Conservation (phyloP, 2,113 vertebrate genomes). For the Orcinus orca region DNA sequence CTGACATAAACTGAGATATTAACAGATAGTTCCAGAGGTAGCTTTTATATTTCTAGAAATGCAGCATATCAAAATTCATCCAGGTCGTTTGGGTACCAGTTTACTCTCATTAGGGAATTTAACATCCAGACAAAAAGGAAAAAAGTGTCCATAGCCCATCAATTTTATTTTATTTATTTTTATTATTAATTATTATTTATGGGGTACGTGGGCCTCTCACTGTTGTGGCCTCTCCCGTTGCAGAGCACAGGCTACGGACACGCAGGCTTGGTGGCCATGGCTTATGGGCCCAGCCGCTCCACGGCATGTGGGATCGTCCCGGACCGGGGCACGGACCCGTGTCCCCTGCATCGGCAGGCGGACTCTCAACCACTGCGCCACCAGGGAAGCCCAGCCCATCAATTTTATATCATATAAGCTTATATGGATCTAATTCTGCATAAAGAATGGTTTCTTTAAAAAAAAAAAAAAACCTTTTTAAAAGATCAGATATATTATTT, state of each 20-base stretch:
- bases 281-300: too few relatives aligned
- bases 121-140: neutral
- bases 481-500: constrained; percentile 11
- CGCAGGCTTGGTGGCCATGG: too few relatives aligned
- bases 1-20: neutral
- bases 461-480: neutral
- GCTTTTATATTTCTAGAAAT: constrained; percentile 5
- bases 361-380: too few relatives aligned
- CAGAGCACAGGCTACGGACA: too few relatives aligned
- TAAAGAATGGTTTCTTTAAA: neutral
- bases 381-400: neutral
- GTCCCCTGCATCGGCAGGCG: too few relatives aligned
- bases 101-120: constrained; percentile 3
- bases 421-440: neutral
- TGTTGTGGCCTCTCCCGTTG: too few relatives aligned
- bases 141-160: neutral
- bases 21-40: neutral
- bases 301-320: too few relatives aligned
- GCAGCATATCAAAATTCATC: neutral
- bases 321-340: too few relatives aligned
- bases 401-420: neutral
- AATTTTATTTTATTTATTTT: neutral
- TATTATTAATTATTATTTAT: too few relatives aligned
- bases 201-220: too few relatives aligned
- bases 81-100: neutral